phyloP scores from a whole-genome alignment of 2,113 vertebrate species.

The Silurus meridionalis region DNA sequence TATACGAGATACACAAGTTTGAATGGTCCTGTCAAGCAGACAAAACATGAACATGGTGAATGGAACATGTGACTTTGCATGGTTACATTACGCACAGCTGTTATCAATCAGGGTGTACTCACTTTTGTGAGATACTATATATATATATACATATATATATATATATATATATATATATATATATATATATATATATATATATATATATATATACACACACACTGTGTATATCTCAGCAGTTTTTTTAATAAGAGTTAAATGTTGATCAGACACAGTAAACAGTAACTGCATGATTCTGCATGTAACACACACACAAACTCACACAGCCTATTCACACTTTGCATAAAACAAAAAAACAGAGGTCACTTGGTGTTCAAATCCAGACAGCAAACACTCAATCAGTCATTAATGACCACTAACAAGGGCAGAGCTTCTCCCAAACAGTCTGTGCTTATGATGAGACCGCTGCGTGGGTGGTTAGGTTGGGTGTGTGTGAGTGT shows the following conservation, averaged over 20 bases:
- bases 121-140: no score
- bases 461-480: background rate
- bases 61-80: no score
- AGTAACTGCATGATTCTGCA: background rate
- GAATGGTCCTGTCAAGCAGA: no score
- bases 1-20: no score
- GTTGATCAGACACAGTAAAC: background rate
- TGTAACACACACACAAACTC: background rate
- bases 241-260: background rate
- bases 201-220: no score
- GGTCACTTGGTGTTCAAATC: constrained; percentile 37
- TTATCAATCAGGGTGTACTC: no score
- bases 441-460: constrained; percentile 31
- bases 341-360: constrained; percentile 43
- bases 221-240: no score
- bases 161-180: no score
- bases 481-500: background rate
- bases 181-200: no score
- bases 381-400: constrained; percentile 43
- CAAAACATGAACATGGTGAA: no score
- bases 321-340: constrained; percentile 37
- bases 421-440: constrained; percentile 50
- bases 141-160: no score
- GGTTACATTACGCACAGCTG: no score
- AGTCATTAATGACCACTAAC: constrained; percentile 54